These are phyloP conservation scores for Clamator glandarius DNA, from an alignment of 2,797 vertebrate species.

Conservation along the genomic window DNA sequence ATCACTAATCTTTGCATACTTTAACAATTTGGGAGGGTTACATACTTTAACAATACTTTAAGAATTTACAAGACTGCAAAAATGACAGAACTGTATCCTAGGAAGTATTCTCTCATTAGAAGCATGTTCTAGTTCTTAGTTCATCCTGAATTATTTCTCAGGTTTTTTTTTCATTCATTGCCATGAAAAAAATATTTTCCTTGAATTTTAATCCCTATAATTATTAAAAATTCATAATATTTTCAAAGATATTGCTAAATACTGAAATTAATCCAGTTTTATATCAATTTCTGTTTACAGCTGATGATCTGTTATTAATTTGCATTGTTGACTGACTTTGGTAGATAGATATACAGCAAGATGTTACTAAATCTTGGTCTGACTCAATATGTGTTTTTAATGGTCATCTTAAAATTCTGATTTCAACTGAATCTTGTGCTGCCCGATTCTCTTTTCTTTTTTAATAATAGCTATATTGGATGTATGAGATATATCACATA, in stretches of 20 bases:
- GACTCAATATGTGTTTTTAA: neutral
- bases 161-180: neutral
- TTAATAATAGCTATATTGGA: neutral
- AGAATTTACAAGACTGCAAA: neutral
- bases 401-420: neutral
- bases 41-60: neutral
- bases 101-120: neutral
- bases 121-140: neutral
- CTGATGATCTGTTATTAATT: constrained; percentile 10
- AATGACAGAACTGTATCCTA: neutral
- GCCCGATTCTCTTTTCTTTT: neutral
- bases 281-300: neutral
- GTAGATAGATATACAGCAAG: neutral
- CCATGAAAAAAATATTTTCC: neutral
- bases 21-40: too few species aligned
- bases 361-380: neutral
- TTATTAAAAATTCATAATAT: neutral
- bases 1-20: neutral
- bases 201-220: neutral
- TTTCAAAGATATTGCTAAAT: neutral
- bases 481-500: neutral
- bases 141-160: neutral
- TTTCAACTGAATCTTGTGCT: neutral
- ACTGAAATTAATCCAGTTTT: neutral
- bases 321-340: neutral